These are phyloP conservation scores for Epizoanthus fatuus DNA, from an alignment of 92 coral and sea anemone species.

Conservation along the genomic window DNA sequence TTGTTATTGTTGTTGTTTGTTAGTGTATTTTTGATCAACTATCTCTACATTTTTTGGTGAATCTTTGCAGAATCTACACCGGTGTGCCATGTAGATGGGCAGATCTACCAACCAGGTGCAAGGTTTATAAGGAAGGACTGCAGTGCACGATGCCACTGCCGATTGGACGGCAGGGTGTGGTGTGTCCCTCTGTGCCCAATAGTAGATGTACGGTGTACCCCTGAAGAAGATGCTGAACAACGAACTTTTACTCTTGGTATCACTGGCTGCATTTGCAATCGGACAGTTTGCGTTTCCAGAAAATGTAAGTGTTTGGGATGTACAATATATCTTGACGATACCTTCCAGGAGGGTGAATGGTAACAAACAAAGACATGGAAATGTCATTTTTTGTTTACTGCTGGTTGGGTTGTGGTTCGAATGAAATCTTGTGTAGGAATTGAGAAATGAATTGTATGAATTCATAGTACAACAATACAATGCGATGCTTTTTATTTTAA, in stretches of 20 bases:
- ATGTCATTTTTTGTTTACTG: too few species aligned
- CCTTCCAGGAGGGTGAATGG: too few species aligned
- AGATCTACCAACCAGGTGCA: neutral
- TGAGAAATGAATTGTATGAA: too few species aligned
- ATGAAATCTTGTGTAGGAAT: too few species aligned
- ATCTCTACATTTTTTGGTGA: too few species aligned
- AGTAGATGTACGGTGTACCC: neutral
- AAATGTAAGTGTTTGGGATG: slow-evolving; percentile 10
- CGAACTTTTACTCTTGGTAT: neutral
- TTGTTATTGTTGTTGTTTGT: too few species aligned
- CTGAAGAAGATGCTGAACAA: neutral
- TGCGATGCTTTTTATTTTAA: too few species aligned
- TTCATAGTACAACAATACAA: too few species aligned
- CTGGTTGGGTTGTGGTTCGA: too few species aligned
- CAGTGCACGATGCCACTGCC: slow-evolving; percentile 33
- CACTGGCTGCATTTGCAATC: slow-evolving; percentile 15
- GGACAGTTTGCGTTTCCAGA: slow-evolving; percentile 14
- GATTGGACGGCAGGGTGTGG: slow-evolving; percentile 31
- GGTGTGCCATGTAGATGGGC: slow-evolving; percentile 20
- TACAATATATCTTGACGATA: too few species aligned
- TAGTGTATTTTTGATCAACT: too few species aligned
- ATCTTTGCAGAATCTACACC: neutral
- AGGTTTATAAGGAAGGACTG: slow-evolving; percentile 27
- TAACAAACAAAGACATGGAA: too few species aligned
- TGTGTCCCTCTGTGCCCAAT: slow-evolving; percentile 35